These are phyloP conservation scores for Pachliopta kotzebuea DNA, from an alignment of 2,888 invertebrate genomes.

Conservation along the genomic window DNA sequence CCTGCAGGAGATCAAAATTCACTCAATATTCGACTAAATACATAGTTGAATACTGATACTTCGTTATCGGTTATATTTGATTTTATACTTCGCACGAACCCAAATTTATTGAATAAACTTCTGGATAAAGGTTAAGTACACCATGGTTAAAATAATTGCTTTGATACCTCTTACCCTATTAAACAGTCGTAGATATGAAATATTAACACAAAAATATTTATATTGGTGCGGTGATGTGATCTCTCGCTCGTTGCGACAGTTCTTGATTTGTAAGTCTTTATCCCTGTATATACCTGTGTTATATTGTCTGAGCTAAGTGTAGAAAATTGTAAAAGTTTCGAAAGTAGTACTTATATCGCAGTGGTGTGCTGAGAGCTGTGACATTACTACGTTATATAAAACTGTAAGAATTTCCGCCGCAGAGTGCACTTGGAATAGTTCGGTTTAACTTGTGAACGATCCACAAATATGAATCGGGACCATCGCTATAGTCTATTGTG, in stretches of 20 bases:
- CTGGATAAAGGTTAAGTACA: not conserved
- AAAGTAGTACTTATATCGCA: conserved; percentile 50
- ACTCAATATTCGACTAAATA: too few species aligned
- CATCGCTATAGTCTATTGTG: conserved; percentile 32
- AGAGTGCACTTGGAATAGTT: conserved; percentile 55
- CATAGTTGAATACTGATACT: too few species aligned
- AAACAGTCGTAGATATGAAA: not conserved
- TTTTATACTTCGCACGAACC: too few species aligned
- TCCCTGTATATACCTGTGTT: conserved; percentile 15
- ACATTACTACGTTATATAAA: conserved; percentile 64
- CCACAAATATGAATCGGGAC: conserved; percentile 39
- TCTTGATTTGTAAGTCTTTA: not conserved
- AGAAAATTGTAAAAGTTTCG: conserved; percentile 46
- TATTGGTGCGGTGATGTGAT: not conserved
- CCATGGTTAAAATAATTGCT: not conserved
- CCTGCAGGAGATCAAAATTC: too few species aligned
- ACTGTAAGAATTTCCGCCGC: conserved; percentile 51
- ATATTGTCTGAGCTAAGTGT: conserved; percentile 32
- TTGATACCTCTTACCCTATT: not conserved
- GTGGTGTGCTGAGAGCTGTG: conserved; percentile 44
- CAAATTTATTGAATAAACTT: too few species aligned
- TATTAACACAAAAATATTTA: not conserved
- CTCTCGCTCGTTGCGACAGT: not conserved
- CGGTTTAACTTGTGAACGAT: conserved; percentile 51
- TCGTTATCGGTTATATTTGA: too few species aligned